Conservation (phyloP, 2,797 vertebrate genomes). For the Bovichtus variegatus region DNA sequence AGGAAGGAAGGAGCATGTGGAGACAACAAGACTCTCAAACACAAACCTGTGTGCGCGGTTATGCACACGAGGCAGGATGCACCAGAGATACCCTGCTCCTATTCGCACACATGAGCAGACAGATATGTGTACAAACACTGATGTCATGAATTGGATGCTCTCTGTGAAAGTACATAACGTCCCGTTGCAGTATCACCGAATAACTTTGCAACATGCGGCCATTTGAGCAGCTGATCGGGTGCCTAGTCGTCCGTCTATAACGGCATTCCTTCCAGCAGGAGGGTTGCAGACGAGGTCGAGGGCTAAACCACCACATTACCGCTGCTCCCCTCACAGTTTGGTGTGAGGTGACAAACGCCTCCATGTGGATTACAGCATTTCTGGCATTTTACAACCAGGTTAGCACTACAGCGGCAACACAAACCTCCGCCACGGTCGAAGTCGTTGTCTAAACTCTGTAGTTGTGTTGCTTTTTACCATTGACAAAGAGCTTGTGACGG, state of each 20-base stretch:
- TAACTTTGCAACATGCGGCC: conserved; percentile 39
- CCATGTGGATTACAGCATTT: conserved; percentile 78
- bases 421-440: conserved; percentile 42
- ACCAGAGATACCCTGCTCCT: neutral
- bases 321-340: conserved; percentile 73
- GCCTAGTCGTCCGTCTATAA: conserved; percentile 26
- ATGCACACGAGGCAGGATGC: neutral
- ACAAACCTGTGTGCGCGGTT: conserved; percentile 16
- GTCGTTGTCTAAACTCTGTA: conserved; percentile 7
- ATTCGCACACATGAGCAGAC: conserved; percentile 10
- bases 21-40: conserved; percentile 35
- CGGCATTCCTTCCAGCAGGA: conserved; percentile 67
- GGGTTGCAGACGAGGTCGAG: conserved; percentile 41
- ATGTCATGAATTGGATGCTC: conserved; percentile 14
- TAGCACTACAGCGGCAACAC: conserved; percentile 65
- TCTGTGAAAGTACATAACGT: conserved; percentile 38
- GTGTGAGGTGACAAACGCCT: conserved; percentile 78
- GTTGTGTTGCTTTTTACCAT: neutral
- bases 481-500: neutral
- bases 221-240: conserved; percentile 56
- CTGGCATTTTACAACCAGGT: conserved; percentile 78
- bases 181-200: conserved; percentile 28
- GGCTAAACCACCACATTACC: conserved; percentile 48
- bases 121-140: conserved; percentile 20
- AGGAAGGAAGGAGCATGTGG: conserved; percentile 47